Conservation (phyloP, 2,888 invertebrate genomes). For the Plutella xylostella region DNA sequence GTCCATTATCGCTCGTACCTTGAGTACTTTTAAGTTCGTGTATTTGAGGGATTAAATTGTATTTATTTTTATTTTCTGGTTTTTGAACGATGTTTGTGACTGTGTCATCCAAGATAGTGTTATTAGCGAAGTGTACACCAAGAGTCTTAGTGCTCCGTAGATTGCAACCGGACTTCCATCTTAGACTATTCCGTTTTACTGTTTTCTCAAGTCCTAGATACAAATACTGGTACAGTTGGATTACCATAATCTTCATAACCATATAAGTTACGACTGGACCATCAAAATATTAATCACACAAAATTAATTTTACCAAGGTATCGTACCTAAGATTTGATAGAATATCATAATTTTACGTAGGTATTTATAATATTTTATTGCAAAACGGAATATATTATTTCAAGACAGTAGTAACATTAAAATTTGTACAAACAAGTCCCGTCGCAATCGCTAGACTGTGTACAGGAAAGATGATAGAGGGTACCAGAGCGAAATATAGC, state of each 20-base stretch:
- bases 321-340: too few relatives aligned
- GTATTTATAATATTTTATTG: too few relatives aligned
- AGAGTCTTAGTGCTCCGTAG: constrained; percentile 70
- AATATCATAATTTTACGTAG: too few relatives aligned
- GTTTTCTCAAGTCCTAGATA: neutral
- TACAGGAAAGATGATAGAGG: constrained; percentile 68
- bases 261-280: too few relatives aligned
- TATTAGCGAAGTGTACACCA: constrained; percentile 62
- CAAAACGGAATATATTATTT: constrained; percentile 30
- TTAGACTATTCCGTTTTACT: constrained; percentile 33
- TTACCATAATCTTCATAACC: too few relatives aligned
- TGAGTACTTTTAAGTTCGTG: neutral
- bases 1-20: neutral
- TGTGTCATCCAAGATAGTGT: constrained; percentile 71
- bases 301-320: too few relatives aligned
- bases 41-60: constrained; percentile 3
- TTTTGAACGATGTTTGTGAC: constrained; percentile 56
- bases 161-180: constrained; percentile 68
- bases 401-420: neutral
- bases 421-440: constrained; percentile 36
- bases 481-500: constrained; percentile 68
- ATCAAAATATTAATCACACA: neutral
- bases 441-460: constrained; percentile 62
- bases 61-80: constrained; percentile 1
- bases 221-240: too few relatives aligned